Conservation (phyloP, 1,140 invertebrate species). For the Formica exsecta region DNA sequence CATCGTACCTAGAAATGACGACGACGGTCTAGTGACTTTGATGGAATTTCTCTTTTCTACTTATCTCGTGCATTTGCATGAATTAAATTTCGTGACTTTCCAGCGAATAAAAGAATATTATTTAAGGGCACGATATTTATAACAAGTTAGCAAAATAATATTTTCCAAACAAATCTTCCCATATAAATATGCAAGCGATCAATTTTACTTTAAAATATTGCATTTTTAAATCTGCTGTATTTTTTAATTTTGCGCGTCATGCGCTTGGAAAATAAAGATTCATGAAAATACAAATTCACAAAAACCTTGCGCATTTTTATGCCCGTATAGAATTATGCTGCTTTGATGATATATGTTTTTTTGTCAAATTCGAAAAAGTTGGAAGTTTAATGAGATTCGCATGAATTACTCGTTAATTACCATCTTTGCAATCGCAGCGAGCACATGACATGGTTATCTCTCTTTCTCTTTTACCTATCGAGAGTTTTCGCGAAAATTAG, state of each 20-base stretch:
- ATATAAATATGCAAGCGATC: slow-evolving; percentile 31
- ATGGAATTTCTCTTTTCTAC: slow-evolving; percentile 1
- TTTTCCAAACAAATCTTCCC: background rate
- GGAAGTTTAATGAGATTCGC: slow-evolving; percentile 12
- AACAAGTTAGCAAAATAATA: background rate
- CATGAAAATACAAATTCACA: background rate
- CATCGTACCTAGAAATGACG: slow-evolving; percentile 1
- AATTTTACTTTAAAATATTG: slow-evolving; percentile 55
- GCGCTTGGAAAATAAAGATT: background rate
- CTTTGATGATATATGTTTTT: background rate
- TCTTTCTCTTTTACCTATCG: background rate
- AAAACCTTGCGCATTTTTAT: slow-evolving; percentile 1
- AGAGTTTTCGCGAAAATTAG: slow-evolving; percentile 10
- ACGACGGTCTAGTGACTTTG: background rate
- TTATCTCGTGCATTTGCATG: background rate
- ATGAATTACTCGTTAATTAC: background rate
- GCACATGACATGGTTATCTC: background rate
- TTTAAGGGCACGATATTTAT: slow-evolving; percentile 17
- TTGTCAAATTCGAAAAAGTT: slow-evolving; percentile 10
- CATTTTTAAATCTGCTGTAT: background rate
- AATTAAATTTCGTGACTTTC: slow-evolving; percentile 12
- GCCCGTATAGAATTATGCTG: background rate
- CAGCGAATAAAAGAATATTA: background rate
- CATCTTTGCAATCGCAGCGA: background rate
- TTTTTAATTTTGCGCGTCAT: slow-evolving; percentile 11